These are phyloP conservation scores for Triops longicaudatus DNA, from an alignment of 1,140 invertebrate species.

Conservation along the genomic window DNA sequence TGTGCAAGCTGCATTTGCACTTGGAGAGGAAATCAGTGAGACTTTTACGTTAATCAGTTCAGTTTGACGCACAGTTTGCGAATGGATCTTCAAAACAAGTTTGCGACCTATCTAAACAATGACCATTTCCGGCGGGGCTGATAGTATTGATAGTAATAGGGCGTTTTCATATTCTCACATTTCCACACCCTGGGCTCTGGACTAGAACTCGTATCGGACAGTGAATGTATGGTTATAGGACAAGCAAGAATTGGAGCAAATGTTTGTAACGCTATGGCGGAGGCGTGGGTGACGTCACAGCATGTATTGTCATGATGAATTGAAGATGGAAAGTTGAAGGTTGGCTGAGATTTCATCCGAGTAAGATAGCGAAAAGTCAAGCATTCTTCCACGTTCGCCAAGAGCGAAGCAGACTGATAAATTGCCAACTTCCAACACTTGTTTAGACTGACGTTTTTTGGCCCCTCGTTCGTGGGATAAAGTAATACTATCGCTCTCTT, in stretches of 20 bases:
- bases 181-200: background rate
- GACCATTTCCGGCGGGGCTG: background rate
- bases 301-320: background rate
- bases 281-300: background rate
- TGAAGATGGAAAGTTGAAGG: background rate
- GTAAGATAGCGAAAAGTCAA: conserved; percentile 1
- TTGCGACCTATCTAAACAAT: background rate
- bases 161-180: background rate
- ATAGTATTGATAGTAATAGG: background rate
- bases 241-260: background rate
- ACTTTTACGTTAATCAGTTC: background rate
- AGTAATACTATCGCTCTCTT: background rate
- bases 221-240: background rate
- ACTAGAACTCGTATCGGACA: background rate
- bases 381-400: background rate
- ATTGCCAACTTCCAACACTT: background rate
- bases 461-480: background rate
- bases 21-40: too few species aligned
- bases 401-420: background rate
- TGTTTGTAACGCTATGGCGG: background rate
- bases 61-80: background rate
- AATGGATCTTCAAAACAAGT: background rate
- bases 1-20: too few species aligned
- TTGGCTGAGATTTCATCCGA: background rate
- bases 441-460: background rate